Evolutionary conservation across 2,797 vertebrate species (phyloP).

Genomic region (Eutrigla gurnardus): DNA sequence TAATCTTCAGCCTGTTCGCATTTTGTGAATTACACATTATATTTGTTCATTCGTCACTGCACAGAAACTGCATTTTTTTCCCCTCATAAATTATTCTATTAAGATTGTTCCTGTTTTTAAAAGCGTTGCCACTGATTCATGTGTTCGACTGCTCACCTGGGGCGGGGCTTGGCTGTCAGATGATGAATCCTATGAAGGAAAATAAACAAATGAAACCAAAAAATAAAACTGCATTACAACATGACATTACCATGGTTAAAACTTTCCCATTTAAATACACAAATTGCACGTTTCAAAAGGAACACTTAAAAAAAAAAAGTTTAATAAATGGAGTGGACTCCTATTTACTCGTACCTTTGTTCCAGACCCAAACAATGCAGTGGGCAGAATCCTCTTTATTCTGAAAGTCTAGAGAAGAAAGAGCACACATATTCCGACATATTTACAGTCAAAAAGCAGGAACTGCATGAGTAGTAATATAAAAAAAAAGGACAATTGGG

Average conservation of each 20-base stretch:
- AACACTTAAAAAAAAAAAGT: no score
- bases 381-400: slow-evolving; percentile 72
- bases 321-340: neutral
- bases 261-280: neutral
- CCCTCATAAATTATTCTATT: neutral
- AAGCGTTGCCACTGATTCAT: neutral
- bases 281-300: neutral
- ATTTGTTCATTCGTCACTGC: neutral
- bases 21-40: neutral
- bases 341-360: slow-evolving; percentile 50
- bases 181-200: slow-evolving; percentile 35
- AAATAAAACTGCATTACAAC: neutral
- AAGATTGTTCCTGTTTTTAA: neutral
- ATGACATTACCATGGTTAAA: neutral
- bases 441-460: neutral
- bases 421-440: neutral
- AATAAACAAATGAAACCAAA: neutral
- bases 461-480: neutral
- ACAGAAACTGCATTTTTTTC: neutral
- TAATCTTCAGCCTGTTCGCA: neutral
- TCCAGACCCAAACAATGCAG: slow-evolving; percentile 58
- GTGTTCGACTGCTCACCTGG: slow-evolving; percentile 28
- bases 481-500: neutral
- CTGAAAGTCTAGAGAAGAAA: slow-evolving; percentile 62
- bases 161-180: neutral